These are phyloP conservation scores for Lycocorax pyrrhopterus DNA, from an alignment of 2,113 vertebrate species.

Conservation along the genomic window DNA sequence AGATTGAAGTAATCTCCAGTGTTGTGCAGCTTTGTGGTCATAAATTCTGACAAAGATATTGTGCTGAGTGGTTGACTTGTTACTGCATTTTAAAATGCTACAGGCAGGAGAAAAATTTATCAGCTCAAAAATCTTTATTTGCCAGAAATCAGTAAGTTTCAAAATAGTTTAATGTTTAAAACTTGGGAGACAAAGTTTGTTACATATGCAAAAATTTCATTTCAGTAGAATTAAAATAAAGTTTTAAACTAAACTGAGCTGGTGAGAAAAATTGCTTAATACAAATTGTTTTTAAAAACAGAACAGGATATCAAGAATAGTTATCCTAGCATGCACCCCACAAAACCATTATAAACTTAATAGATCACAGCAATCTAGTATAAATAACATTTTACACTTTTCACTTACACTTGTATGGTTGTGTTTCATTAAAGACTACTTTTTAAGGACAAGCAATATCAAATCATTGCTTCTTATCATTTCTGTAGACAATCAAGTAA, in stretches of 20 bases:
- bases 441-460: neutral
- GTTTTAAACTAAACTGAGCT: neutral
- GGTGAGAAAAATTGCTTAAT: neutral
- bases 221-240: neutral
- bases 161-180: neutral
- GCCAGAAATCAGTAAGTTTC: neutral
- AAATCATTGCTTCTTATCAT: neutral
- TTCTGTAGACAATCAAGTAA: neutral
- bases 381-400: neutral
- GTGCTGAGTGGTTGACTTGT: neutral
- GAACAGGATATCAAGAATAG: neutral
- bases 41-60: neutral
- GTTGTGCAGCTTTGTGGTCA: neutral
- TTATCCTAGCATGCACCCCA: neutral
- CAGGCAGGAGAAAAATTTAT: neutral
- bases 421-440: neutral
- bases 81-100: neutral
- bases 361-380: neutral
- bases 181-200: neutral
- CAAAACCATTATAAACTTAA: neutral
- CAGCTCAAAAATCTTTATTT: neutral
- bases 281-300: neutral
- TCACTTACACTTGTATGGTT: neutral
- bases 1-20: neutral
- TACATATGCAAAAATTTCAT: neutral